Base-by-base conservation (phyloP, 2,888 invertebrate species). In the Chrysodeixis includens region DNA sequence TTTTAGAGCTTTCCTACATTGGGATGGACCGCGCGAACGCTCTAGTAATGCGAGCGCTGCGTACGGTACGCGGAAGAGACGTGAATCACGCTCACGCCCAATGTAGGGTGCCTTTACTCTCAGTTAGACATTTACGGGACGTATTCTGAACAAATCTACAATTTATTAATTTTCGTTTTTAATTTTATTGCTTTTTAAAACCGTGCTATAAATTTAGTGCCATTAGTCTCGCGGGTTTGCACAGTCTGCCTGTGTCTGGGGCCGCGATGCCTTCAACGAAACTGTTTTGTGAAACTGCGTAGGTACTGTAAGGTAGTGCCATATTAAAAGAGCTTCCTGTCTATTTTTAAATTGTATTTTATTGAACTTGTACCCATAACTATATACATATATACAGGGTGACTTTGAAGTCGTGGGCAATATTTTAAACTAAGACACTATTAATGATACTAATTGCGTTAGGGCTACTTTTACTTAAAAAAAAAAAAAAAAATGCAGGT, bases 241-340 rank as follows among this genome's bases (percentile, higher is more conserved):
- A 32, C 40, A 52, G 66, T 56, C 32, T 30, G 44, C 54, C 57
- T 26, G 56, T 30, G 54, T 58, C 59, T 61, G 71, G 62, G 71
- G 54, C 77, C 72, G 78, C 73, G 77, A 82, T 85, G 87, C 86
- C 89, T 88, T 87, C 71, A 72, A 84, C 63, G 60, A 82, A 70
- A 72, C 62, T 69, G 71, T 75, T 69, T 74, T 55, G 65, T 74
- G 62, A 74, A 69, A 74, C 56, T 80, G 74, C 71, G 71, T 74
- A 71, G 73, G 85, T 87, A 90, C 87, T 91, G 83, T 93, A 93
- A 91, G 90, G 90, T 95, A 94, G 94, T 95, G 94, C 94, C 94
- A 95, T 95, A 95, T 92, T 94, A 95, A 93, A 86, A 95, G 94
- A 94, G 94, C 94, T 95, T 95, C 94, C 94, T 92, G 84, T 87